phyloP scores from a whole-genome alignment of 2,797 vertebrate species.

The Characodon lateralis region DNA sequence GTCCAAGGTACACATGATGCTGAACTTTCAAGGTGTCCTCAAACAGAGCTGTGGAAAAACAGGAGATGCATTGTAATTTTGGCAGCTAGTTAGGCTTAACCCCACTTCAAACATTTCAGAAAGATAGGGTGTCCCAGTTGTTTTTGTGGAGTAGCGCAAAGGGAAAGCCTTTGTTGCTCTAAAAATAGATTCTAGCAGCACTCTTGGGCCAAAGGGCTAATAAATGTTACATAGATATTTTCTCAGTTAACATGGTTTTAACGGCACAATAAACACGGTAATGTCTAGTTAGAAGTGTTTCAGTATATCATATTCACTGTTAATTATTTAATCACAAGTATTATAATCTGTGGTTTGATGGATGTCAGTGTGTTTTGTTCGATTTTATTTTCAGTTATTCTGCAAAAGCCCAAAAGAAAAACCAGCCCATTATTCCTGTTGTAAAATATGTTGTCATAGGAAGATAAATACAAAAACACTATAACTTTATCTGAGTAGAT shows the following conservation, averaged over 20 bases:
- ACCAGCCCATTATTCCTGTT: background rate
- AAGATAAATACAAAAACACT: background rate
- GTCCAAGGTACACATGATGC: background rate
- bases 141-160: background rate
- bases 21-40: slow-evolving; percentile 3
- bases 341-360: too few species aligned
- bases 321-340: background rate
- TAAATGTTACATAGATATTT: background rate
- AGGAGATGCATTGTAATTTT: background rate
- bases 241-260: background rate
- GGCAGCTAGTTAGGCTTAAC: background rate
- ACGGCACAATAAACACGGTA: background rate
- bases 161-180: background rate
- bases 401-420: background rate
- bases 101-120: background rate
- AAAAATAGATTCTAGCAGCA: background rate
- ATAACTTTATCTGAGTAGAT: background rate
- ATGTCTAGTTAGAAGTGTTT: background rate
- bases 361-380: too few species aligned
- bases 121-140: background rate
- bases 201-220: background rate
- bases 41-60: slow-evolving; percentile 1
- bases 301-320: background rate
- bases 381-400: background rate
- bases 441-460: too few species aligned